A percentile compares a stretch with the other conserved stretches of the same genome.
Conservation (phyloP, 2,113 vertebrate genomes). For the Thamnaconus septentrionalis region DNA sequence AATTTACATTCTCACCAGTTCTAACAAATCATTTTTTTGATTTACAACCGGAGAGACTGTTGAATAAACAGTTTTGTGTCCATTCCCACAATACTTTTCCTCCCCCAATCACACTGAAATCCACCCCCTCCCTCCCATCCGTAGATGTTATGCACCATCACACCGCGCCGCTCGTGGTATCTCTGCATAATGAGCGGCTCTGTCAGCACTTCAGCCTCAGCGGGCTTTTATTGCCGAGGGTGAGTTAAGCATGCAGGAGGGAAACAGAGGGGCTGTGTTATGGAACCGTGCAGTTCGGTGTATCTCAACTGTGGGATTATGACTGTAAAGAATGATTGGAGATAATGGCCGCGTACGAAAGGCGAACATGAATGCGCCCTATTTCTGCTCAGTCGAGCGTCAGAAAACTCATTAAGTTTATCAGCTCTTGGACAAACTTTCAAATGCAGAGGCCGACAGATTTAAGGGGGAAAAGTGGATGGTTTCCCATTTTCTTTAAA, state of each 20-base stretch:
- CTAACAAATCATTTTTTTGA: too few relatives aligned
- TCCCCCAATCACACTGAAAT: conserved; percentile 1
- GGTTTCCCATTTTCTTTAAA: too few relatives aligned
- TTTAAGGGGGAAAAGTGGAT: too few relatives aligned
- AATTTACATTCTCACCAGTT: too few relatives aligned
- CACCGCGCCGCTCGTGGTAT: conserved; percentile 8
- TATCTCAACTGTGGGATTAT: neutral
- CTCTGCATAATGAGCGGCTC: conserved; percentile 28
- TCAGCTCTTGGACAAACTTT: too few relatives aligned
- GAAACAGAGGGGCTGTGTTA: conserved; percentile 10
- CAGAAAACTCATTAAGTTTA: too few relatives aligned
- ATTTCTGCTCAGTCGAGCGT: too few relatives aligned
- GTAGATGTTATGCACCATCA: conserved; percentile 19
- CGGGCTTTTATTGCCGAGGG: conserved; percentile 22
- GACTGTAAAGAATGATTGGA: neutral
- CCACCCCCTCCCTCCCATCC: conserved; percentile 15
- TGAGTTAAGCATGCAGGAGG: conserved; percentile 20
- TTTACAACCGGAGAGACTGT: too few relatives aligned
- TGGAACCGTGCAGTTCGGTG: too few relatives aligned
- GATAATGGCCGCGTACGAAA: neutral
- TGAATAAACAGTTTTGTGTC: too few relatives aligned
- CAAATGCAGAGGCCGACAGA: too few relatives aligned
- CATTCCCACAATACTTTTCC: neutral
- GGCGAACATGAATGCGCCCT: too few relatives aligned
- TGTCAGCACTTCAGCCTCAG: conserved; percentile 37